Evolutionary conservation across 2,888 invertebrate species (phyloP).

Genomic region (Scrobipalpa costella): DNA sequence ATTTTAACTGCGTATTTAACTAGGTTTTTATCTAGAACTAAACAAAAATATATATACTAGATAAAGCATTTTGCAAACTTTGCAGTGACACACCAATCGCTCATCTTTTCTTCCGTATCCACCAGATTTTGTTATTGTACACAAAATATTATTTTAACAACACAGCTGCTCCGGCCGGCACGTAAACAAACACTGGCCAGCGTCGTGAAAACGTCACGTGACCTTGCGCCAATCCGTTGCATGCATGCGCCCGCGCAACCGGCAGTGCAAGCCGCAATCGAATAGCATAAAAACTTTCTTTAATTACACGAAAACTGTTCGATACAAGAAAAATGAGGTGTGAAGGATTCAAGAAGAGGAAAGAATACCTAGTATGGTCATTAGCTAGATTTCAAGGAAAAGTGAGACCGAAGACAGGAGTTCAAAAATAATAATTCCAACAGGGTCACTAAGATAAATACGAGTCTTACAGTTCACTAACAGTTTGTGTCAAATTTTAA

Average conservation of each 20-base stretch:
- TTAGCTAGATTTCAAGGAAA: no score
- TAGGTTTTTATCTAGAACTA: not conserved
- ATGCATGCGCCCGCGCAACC: not conserved
- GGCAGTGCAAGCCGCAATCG: not conserved
- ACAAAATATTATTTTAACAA: not conserved
- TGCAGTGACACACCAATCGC: not conserved
- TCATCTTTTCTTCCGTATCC: not conserved
- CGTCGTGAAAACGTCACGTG: not conserved
- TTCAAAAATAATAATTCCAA: no score
- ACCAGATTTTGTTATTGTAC: not conserved
- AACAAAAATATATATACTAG: not conserved
- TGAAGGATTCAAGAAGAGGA: no score
- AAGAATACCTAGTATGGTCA: no score
- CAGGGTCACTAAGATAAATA: no score
- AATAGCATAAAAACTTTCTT: not conserved
- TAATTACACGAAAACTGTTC: not conserved
- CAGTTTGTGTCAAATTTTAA: no score
- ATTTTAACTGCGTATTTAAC: not conserved
- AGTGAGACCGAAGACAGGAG: no score
- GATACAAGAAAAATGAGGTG: no score
- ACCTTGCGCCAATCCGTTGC: not conserved
- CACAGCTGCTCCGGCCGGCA: not conserved
- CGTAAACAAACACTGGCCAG: constrained; percentile 5
- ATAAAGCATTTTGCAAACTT: not conserved
- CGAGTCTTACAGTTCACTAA: no score